Evolutionary conservation across 2,888 invertebrate species (phyloP).

Genomic region (Venusia cambrica): DNA sequence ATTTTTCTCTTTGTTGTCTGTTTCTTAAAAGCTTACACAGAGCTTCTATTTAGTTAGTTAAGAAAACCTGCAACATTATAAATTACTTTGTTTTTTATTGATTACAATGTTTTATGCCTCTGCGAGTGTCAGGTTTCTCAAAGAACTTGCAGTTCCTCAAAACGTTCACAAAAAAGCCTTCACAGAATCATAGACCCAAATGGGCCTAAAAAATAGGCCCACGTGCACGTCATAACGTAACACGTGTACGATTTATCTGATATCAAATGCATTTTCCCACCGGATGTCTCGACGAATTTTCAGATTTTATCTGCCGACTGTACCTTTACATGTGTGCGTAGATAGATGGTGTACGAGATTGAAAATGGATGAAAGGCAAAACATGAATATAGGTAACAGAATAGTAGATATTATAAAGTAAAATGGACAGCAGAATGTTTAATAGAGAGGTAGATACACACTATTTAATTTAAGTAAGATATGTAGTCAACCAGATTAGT

Average conservation of each 20-base stretch:
- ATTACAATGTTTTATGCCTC: constrained; percentile 2
- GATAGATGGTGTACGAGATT: constrained; percentile 17
- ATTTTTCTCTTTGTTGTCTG: constrained; percentile 16
- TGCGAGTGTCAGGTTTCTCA: constrained; percentile 8
- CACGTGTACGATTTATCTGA: constrained; percentile 65
- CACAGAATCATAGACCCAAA: constrained; percentile 29
- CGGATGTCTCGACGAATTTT: constrained; percentile 69
- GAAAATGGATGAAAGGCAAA: too few relatives aligned
- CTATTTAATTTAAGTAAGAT: too few relatives aligned
- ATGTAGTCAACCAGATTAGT: too few relatives aligned
- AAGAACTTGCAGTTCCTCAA: constrained; percentile 12
- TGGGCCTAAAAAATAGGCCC: constrained; percentile 37
- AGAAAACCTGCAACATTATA: too few relatives aligned
- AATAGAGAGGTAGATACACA: too few relatives aligned
- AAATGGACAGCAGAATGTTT: too few relatives aligned
- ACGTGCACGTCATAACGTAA: constrained; percentile 61
- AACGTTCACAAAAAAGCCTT: constrained; percentile 24
- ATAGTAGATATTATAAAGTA: too few relatives aligned
- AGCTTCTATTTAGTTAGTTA: too few relatives aligned
- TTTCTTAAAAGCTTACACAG: constrained; percentile 9
- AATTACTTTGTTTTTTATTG: too few relatives aligned
- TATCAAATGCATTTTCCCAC: constrained; percentile 55
- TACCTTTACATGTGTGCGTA: constrained; percentile 27
- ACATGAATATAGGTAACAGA: too few relatives aligned
- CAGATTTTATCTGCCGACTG: constrained; percentile 41